Evolutionary conservation across 2,888 invertebrate species (phyloP).

Genomic region (Tholera decimalis): DNA sequence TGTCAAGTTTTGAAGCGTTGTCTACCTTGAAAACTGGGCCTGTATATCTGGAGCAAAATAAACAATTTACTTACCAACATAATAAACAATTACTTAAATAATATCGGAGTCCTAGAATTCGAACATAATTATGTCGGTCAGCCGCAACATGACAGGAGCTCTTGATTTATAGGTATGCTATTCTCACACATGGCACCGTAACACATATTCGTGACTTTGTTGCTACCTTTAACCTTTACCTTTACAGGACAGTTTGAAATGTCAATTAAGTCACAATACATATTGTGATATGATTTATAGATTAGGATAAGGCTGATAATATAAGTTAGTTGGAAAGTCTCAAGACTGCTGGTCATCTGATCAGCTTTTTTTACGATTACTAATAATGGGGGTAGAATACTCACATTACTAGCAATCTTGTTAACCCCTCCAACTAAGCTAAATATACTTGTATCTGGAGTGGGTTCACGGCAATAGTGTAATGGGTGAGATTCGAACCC

Average conservation of each 20-base stretch:
- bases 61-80: constrained; percentile 18
- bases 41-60: constrained; percentile 30
- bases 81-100: constrained; percentile 35
- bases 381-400: no score
- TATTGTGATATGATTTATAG: no score
- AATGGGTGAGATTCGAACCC: no score
- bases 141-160: constrained; percentile 16
- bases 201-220: constrained; percentile 35
- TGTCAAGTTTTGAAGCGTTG: constrained; percentile 7
- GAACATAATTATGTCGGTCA: constrained; percentile 44
- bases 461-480: no score
- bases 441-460: no score
- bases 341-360: no score
- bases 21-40: constrained; percentile 38
- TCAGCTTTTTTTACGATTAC: no score
- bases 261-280: neutral
- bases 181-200: constrained; percentile 23
- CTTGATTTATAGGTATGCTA: constrained; percentile 28
- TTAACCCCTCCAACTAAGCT: no score
- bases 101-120: constrained; percentile 33
- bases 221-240: constrained; percentile 1
- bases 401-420: no score
- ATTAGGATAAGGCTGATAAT: no score
- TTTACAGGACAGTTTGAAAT: neutral
- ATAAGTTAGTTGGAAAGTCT: no score